A percentile compares a stretch with the other conserved stretches of the same genome.
These are phyloP conservation scores for Thyatira batis DNA, from an alignment of 2,888 invertebrate species.

Conservation along the genomic window DNA sequence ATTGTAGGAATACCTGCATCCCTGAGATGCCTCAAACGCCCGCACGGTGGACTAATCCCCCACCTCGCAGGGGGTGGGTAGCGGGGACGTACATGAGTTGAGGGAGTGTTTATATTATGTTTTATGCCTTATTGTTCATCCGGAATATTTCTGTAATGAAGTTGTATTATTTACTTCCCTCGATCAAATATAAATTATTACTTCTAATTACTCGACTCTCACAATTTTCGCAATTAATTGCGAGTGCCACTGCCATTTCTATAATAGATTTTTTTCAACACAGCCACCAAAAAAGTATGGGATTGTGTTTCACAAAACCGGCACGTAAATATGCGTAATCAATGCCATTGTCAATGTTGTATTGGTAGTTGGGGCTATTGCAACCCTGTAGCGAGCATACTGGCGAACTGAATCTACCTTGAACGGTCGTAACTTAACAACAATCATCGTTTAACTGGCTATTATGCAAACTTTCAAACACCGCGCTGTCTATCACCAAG, in stretches of 20 bases:
- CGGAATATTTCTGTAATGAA: neutral
- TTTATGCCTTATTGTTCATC: neutral
- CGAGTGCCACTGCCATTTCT: too few relatives aligned
- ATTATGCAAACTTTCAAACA: constrained; percentile 39
- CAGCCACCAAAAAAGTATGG: neutral
- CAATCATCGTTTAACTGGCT: constrained; percentile 19
- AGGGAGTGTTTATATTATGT: neutral
- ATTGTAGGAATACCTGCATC: too few relatives aligned
- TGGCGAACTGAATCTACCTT: neutral
- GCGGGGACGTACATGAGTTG: too few relatives aligned
- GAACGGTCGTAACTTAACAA: constrained; percentile 17
- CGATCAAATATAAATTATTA: too few relatives aligned
- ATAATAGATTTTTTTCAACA: neutral
- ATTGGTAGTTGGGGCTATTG: neutral
- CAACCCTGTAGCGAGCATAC: neutral
- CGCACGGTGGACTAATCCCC: too few relatives aligned
- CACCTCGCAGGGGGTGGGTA: too few relatives aligned
- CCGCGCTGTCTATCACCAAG: constrained; percentile 40
- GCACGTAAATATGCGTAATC: neutral
- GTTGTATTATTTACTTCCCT: neutral
- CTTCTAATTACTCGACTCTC: neutral
- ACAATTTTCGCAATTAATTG: neutral
- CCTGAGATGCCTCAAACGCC: too few relatives aligned
- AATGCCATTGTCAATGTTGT: neutral
- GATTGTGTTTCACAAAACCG: neutral